Evolutionary conservation across 2,113 vertebrate genomes (phyloP), one percentile per base, ranked within the genome.

Genomic region (Apistogramma diplotaenia): DNA sequence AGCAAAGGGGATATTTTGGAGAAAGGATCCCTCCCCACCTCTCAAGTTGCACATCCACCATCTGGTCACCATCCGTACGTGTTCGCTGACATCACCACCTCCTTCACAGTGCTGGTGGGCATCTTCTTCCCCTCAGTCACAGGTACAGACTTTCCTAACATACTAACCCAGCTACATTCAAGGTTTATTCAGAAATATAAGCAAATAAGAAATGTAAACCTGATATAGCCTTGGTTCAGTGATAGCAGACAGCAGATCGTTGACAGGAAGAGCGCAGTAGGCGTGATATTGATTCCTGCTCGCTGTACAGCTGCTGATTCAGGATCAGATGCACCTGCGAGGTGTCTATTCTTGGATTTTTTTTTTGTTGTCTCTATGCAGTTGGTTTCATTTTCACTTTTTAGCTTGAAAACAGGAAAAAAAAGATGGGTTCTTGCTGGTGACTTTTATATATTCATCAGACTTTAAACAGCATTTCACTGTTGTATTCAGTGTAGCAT

Each of bases 71-170:
- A 86, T 33, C 94, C 93, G 0, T 98, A 97, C 1, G 95, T 98
- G 60, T 95, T 97, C 29, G 95, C 96, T n/a, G 97, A 98, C 91
- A 97, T 98, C 86, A 96, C 97, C 79, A 96, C 97, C 29, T 96
- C 96, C 59, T 98, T 98, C 92, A 98, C 96, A 0, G 91, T 98
- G n/a, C 92, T 98, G 35, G 96, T 98, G 87, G 97, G 97, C 23
- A 98, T 98, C 90, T 98, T 98, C 94, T 98, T 98, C 90, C 97
- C 97, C 5, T 98, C 97, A 1, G 97, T 98, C 85, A 97, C 97
- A 89, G 97, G 97, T 97, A 92, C 78, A 8, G 0, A 8, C 0
- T 9, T n/a, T 27, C 25, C 25, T 49, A 29, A 29, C 49, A 49
- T 49, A 8, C 5, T n/a, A 49, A 29, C 43, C 27, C 6, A 25